Evolutionary conservation across 2,888 invertebrate species (phyloP).

Genomic region (Rotaria macrura): DNA sequence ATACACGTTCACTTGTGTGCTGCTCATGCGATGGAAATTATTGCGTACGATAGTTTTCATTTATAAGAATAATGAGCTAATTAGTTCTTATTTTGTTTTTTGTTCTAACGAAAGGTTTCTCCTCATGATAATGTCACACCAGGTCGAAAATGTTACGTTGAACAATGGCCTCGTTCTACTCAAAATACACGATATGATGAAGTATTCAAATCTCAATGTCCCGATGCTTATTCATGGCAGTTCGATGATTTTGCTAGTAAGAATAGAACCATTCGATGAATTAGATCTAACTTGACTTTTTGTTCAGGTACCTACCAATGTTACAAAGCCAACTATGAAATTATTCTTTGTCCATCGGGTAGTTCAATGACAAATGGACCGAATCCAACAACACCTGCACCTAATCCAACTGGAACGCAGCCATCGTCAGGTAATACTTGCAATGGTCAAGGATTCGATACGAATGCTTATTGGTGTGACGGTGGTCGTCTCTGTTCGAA

Average conservation of each 20-base stretch:
- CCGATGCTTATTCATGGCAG: slow-evolving; percentile 10
- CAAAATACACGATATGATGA: slow-evolving; percentile 7
- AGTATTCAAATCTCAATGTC: slow-evolving; percentile 14
- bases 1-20: slow-evolving; percentile 17
- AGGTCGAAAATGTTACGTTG: slow-evolving; percentile 6
- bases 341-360: neutral
- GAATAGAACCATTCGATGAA: neutral
- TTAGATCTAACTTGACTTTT: neutral
- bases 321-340: neutral
- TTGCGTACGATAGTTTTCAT: neutral
- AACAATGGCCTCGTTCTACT: slow-evolving; percentile 8
- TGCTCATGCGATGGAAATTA: slow-evolving; percentile 1
- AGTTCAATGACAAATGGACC: neutral
- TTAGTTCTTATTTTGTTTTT: neutral
- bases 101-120: neutral
- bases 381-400: neutral
- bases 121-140: slow-evolving; percentile 10
- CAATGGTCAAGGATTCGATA: neutral
- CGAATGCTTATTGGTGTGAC: neutral
- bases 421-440: neutral
- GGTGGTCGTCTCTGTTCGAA: neutral
- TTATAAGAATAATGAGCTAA: neutral
- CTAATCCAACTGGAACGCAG: neutral
- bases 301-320: neutral
- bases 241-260: slow-evolving; percentile 16